Conservation (phyloP, 2,113 vertebrate species). For the Sylvietta virens region DNA sequence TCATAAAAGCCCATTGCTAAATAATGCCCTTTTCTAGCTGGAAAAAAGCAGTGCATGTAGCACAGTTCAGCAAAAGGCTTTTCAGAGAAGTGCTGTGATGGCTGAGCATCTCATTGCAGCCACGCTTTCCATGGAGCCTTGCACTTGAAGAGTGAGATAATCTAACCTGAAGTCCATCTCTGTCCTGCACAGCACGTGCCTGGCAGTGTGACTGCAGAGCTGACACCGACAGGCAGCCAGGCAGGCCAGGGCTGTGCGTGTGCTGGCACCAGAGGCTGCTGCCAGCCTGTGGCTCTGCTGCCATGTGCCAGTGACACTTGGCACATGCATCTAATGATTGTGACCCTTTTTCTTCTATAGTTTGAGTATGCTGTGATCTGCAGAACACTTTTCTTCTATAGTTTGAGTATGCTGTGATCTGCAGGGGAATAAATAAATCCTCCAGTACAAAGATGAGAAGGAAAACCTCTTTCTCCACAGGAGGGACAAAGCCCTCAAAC, state of each 20-base stretch:
- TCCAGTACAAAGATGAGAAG: not conserved
- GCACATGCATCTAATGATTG: not conserved
- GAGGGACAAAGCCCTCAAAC: not conserved
- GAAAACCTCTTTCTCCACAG: not conserved
- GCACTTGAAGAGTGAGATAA: not conserved
- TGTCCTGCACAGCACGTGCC: not conserved
- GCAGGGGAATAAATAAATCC: not conserved
- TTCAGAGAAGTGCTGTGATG: not conserved
- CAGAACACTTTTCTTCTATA: not conserved
- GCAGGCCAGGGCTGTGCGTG: accelerated
- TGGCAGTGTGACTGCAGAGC: not conserved
- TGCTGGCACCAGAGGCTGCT: not conserved
- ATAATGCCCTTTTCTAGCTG: not conserved
- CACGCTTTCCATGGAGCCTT: accelerated
- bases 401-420: not conserved
- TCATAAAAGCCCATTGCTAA: not conserved
- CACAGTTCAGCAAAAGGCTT: not conserved
- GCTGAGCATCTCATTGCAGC: not conserved
- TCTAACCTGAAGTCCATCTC: not conserved
- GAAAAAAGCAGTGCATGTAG: not conserved
- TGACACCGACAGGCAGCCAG: not conserved
- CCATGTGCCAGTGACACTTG: not conserved
- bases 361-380: not conserved
- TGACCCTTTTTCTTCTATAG: not conserved
- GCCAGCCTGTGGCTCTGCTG: not conserved